A percentile compares a stretch with the other conserved stretches of the same genome.
Evolutionary conservation across 2,113 vertebrate species (phyloP).

Genomic region (Guaruba guarouba): DNA sequence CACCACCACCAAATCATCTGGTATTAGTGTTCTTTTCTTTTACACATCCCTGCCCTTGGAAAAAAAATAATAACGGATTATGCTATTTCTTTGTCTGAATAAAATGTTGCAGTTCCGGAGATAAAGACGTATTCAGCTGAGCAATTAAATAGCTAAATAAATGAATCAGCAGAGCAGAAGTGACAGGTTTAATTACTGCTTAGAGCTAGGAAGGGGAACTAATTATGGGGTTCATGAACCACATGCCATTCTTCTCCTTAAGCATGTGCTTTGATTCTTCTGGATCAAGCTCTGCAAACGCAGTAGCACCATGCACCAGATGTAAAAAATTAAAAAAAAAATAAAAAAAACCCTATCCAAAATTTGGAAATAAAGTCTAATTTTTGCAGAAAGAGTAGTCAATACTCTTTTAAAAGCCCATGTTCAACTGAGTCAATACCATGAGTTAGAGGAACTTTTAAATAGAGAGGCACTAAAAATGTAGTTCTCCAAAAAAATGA

Average conservation of each 20-base stretch:
- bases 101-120: constrained; percentile 85
- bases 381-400: not conserved
- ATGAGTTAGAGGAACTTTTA: not conserved
- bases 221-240: constrained; percentile 84
- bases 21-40: constrained; percentile 50
- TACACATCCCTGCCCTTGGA: constrained; percentile 5
- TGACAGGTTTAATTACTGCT: constrained; percentile 91
- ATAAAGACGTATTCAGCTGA: constrained; percentile 82
- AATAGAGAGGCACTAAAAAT: not conserved
- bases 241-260: constrained; percentile 71
- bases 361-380: not conserved
- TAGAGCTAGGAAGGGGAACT: constrained; percentile 82
- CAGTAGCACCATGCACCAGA: not conserved
- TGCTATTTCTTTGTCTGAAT: constrained; percentile 65
- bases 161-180: constrained; percentile 88
- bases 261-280: constrained; percentile 69
- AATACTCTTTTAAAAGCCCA: not conserved
- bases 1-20: constrained; percentile 28
- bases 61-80: constrained; percentile 61
- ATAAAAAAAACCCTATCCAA: not conserved
- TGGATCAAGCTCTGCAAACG: constrained; percentile 37
- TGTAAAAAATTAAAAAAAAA: not conserved
- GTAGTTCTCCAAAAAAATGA: not conserved
- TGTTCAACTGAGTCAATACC: not conserved
- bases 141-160: constrained; percentile 86